Base-by-base conservation (phyloP, 2,888 invertebrate genomes). In the Sarcophaga rosellei region DNA sequence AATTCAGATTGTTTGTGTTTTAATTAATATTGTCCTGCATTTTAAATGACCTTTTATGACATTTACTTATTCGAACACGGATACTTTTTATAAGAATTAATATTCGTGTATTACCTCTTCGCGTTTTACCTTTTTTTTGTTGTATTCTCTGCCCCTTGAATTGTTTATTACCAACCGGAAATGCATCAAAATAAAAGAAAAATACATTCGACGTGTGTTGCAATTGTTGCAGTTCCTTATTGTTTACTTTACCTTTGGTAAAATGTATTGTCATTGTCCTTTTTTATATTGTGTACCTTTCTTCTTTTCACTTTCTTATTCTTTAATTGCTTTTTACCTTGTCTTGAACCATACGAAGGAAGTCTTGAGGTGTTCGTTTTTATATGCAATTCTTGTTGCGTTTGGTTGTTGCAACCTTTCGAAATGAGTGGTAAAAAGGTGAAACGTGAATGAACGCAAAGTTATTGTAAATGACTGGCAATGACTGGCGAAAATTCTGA, bases 101-200 rank as follows among this genome's bases (percentile, higher is more conserved):
- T 35, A 35, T 35, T 35, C 10, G 35, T 35, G 35, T 8, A 57
- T 74, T 69, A 57, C n/a, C 20, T 62, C 12, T 63, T 57, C 21
- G 11, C 44, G 5, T 11, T 53, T 59, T 47, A 35, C 10, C 35
- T 35, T 35, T 65, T 61, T 65, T 59, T n/a, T n/a, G n/a, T n/a
- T 57, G 6, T 77, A 53, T 23, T 44, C 20, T 25, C 62, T 72
- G 10, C 17, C 73, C 35, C n/a, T 35, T 35, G 23, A 66, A 53
- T 75, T 72, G 62, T 86, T 82, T 82, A 86, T 82, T 79, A 53
- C 74, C 0, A 53, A 86, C 77, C 83, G 86, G 86, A 86, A 86
- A 86, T 86, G 86, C 86, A 79, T 70, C 81, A 86, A 81, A 79
- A 35, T 35, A 35, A 35, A 35, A 35, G 35, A 35, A 35, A 76